phyloP scores from a whole-genome alignment of 2,797 vertebrate species.

The Neostethus bicornis region DNA sequence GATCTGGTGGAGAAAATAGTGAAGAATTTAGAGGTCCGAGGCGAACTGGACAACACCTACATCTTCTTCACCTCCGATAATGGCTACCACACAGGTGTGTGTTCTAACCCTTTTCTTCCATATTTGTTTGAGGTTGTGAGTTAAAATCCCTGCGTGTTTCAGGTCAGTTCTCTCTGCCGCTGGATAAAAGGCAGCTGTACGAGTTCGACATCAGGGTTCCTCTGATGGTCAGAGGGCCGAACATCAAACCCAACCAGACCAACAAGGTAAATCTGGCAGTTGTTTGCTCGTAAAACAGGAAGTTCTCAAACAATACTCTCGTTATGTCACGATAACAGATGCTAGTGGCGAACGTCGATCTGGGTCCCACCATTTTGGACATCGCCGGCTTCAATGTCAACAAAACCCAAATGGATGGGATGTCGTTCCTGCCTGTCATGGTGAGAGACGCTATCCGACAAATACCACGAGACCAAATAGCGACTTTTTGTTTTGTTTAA shows the following conservation, averaged over 20 bases:
- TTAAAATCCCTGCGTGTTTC: constrained; percentile 4
- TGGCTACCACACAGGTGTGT: constrained; percentile 90
- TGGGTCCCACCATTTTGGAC: constrained; percentile 95
- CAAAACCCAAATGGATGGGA: constrained; percentile 95
- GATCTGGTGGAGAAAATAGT: constrained; percentile 95
- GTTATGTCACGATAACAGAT: constrained; percentile 72
- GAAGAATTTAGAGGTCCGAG: constrained; percentile 84
- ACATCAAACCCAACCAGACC: constrained; percentile 93
- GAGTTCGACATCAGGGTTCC: constrained; percentile 98
- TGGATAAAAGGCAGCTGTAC: constrained; percentile 96
- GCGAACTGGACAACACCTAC: constrained; percentile 91
- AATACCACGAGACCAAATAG: background rate
- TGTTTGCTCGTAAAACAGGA: too few species aligned
- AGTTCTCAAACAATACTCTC: too few species aligned
- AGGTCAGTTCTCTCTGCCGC: constrained; percentile 97
- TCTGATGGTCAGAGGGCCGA: constrained; percentile 92
- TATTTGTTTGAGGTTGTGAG: background rate
- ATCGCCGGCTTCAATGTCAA: constrained; percentile 89
- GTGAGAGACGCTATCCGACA: constrained; percentile 66
- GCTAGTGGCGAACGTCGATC: constrained; percentile 93
- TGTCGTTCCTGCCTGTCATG: constrained; percentile 90
- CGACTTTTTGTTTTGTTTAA: background rate
- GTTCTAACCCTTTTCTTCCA: too few species aligned
- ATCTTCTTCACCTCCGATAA: constrained; percentile 98
- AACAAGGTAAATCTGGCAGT: constrained; percentile 86